A percentile compares a stretch with the other conserved stretches of the same genome.
These are phyloP conservation scores for Netelia fuscicornis DNA, from an alignment of 2,888 invertebrate species.

Conservation along the genomic window DNA sequence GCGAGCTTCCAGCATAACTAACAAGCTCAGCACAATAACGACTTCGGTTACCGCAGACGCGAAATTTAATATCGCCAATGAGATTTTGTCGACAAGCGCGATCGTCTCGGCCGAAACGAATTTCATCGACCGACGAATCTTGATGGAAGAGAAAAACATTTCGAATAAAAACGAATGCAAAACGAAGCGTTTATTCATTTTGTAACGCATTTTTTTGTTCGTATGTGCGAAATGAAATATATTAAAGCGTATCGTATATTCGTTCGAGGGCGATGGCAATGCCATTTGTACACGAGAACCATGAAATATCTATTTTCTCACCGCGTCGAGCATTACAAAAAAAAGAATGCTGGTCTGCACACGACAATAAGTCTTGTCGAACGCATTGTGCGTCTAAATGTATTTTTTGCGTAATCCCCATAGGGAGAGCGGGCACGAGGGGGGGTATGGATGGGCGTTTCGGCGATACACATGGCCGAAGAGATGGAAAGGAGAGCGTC, in stretches of 20 bases:
- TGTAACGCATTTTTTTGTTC: constrained; percentile 4
- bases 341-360: constrained; percentile 53
- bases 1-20: constrained; percentile 55
- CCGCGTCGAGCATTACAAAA: constrained; percentile 58
- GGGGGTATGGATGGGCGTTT: constrained; percentile 40
- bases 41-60: constrained; percentile 46
- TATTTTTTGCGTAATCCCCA: constrained; percentile 77
- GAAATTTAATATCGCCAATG: constrained; percentile 41
- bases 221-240: not conserved
- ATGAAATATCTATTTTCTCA: constrained; percentile 73
- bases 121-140: too few relatives aligned
- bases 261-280: constrained; percentile 1
- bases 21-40: constrained; percentile 49
- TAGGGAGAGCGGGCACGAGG: constrained; percentile 40
- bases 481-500: constrained; percentile 54
- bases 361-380: constrained; percentile 73
- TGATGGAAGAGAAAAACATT: too few relatives aligned
- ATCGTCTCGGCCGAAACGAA: not conserved
- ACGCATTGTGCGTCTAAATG: constrained; percentile 75
- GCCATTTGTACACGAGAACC: constrained; percentile 55
- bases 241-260: constrained; percentile 37
- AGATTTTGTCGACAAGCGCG: constrained; percentile 34
- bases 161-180: too few relatives aligned
- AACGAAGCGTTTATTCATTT: not conserved
- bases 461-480: constrained; percentile 29